These are phyloP conservation scores for Cheirogaleus medius DNA, from an alignment of 2,113 vertebrate species.

Conservation along the genomic window DNA sequence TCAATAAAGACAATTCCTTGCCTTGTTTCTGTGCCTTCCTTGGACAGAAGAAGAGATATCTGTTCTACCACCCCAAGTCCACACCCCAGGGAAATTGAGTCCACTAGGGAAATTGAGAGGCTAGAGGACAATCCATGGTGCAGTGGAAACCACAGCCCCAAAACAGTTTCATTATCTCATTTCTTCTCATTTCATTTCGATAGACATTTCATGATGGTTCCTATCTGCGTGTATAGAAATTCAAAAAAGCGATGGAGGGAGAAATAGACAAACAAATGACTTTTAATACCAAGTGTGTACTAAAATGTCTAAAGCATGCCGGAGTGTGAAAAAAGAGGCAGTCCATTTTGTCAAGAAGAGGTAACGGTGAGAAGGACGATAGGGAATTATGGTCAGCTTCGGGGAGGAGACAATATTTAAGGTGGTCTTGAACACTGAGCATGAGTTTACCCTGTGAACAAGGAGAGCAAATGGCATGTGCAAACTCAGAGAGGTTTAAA, in stretches of 20 bases:
- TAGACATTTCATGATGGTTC: neutral
- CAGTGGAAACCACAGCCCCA: neutral
- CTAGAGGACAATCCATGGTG: neutral
- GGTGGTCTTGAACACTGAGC: neutral
- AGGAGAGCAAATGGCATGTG: neutral
- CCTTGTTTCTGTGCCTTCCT: neutral
- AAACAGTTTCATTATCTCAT: neutral
- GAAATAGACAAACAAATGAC: neutral
- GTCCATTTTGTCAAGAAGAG: neutral
- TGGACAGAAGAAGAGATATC: neutral
- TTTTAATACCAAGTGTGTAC: neutral
- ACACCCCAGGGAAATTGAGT: neutral
- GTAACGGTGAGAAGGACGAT: neutral
- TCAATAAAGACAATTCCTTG: neutral
- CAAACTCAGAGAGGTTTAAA: neutral
- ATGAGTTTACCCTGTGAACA: neutral
- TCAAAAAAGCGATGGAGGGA: neutral
- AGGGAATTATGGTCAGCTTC: neutral
- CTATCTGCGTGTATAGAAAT: neutral
- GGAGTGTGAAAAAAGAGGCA: neutral
- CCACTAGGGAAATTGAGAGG: neutral
- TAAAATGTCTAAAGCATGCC: neutral
- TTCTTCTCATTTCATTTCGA: conserved; percentile 2
- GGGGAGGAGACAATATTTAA: neutral
- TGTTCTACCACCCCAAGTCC: neutral